Conservation (phyloP, 2,797 vertebrate species). For the Denticeps clupeoides region DNA sequence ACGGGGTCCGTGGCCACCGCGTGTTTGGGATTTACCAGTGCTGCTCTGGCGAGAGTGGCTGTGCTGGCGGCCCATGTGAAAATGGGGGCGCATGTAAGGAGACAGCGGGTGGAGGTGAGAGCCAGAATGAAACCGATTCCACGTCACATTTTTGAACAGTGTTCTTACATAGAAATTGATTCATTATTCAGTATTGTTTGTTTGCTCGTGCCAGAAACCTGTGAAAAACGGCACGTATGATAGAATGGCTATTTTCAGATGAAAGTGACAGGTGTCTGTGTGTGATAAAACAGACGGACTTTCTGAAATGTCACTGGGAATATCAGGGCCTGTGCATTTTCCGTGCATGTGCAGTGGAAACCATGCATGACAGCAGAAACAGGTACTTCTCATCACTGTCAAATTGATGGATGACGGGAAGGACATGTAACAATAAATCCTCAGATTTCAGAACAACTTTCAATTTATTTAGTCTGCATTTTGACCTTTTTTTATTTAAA, state of each 20-base stretch:
- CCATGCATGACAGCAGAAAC: not conserved
- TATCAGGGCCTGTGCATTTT: slow-evolving; percentile 1
- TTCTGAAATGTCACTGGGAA: slow-evolving; percentile 6
- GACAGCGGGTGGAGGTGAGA: slow-evolving; percentile 60
- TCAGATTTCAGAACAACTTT: not conserved
- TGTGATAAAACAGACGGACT: not conserved
- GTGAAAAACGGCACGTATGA: no score
- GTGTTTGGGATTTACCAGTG: slow-evolving; percentile 69
- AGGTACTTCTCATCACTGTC: not conserved
- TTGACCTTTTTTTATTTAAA: not conserved
- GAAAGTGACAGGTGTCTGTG: not conserved
- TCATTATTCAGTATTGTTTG: no score
- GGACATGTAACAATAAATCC: not conserved
- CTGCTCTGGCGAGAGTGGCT: slow-evolving; percentile 53
- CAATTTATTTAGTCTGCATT: not conserved
- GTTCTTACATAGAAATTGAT: no score
- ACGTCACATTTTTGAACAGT: no score
- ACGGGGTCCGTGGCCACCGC: slow-evolving; percentile 37
- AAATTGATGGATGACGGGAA: not conserved
- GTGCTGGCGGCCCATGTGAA: slow-evolving; percentile 63
- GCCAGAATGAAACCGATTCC: not conserved
- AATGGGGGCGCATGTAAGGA: slow-evolving; percentile 71
- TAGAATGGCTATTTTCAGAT: not conserved
- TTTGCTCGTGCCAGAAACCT: no score
- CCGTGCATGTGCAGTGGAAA: not conserved